These are phyloP conservation scores for Drosophila kepulauana DNA, from an alignment of 1,140 invertebrate genomes.

Conservation along the genomic window DNA sequence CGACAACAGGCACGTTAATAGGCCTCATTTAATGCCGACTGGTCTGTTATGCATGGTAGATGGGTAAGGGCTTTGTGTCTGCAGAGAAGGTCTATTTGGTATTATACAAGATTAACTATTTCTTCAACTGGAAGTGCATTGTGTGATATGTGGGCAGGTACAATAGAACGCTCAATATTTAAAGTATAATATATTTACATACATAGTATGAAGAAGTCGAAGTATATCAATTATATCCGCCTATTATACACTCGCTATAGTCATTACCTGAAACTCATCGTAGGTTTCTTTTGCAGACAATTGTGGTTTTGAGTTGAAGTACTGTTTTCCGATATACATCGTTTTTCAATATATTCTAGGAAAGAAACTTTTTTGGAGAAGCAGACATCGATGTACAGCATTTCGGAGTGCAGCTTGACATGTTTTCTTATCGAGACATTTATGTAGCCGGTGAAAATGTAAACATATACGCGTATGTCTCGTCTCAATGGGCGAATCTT, in stretches of 20 bases:
- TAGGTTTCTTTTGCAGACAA: too few relatives aligned
- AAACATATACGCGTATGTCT: slow-evolving; percentile 61
- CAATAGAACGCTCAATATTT: too few relatives aligned
- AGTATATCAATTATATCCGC: too few relatives aligned
- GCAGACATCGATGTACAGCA: slow-evolving; percentile 3
- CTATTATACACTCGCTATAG: too few relatives aligned
- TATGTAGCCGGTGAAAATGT: slow-evolving; percentile 66
- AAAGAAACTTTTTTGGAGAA: slow-evolving; percentile 8
- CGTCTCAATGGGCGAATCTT: slow-evolving; percentile 80
- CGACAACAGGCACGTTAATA: slow-evolving; percentile 67
- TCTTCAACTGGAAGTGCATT: slow-evolving; percentile 1
- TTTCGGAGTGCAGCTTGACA: slow-evolving; percentile 44
- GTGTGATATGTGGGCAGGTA: background rate
- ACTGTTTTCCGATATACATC: background rate
- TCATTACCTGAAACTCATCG: too few relatives aligned
- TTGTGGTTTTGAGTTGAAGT: background rate
- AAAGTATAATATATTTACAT: too few relatives aligned
- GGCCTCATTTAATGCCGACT: slow-evolving; percentile 71
- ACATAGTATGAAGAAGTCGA: too few relatives aligned
- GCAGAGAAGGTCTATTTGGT: background rate
- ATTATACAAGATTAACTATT: slow-evolving; percentile 15
- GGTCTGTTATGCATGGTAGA: slow-evolving; percentile 1
- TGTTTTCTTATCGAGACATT: slow-evolving; percentile 72
- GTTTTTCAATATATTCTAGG: background rate
- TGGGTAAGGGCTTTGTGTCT: slow-evolving; percentile 7